A percentile compares a stretch with the other conserved stretches of the same genome.
phyloP scores from a whole-genome alignment of 2,888 invertebrate species.

The Cheilosia variabilis region DNA sequence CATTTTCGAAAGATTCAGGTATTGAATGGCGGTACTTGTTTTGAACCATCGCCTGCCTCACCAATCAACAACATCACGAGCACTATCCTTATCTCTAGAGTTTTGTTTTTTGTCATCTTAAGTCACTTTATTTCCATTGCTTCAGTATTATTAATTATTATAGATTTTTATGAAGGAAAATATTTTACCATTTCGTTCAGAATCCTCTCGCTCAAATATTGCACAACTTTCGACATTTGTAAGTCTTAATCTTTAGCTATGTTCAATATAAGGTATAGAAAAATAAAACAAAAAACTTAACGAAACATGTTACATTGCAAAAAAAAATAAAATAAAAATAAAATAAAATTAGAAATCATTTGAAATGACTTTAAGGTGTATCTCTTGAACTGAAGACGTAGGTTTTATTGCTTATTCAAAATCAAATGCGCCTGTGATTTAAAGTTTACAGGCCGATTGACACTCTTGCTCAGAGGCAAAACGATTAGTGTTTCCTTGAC shows the following conservation, averaged over 20 bases:
- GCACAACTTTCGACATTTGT: conserved; percentile 45
- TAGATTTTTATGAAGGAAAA: conserved; percentile 15
- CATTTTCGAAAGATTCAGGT: too few relatives aligned
- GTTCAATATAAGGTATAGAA: conserved; percentile 31
- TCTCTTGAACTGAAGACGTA: not conserved
- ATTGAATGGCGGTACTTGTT: too few relatives aligned
- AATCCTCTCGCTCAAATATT: conserved; percentile 34
- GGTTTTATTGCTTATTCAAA: not conserved
- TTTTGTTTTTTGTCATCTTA: not conserved
- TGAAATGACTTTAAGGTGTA: conserved; percentile 40
- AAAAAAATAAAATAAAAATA: conserved; percentile 61
- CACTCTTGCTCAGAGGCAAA: conserved; percentile 88
- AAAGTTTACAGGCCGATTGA: conserved; percentile 84
- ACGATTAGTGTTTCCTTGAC: conserved; percentile 92
- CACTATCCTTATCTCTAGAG: conserved; percentile 20
- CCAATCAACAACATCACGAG: not conserved
- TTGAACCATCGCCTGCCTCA: not conserved
- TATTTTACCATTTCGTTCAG: conserved; percentile 26
- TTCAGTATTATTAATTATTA: conserved; percentile 20
- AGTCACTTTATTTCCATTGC: conserved; percentile 20
- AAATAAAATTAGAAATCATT: conserved; percentile 42
- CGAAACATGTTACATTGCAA: conserved; percentile 76
- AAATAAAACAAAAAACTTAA: conserved; percentile 26
- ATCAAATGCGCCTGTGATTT: not conserved
- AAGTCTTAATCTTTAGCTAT: conserved; percentile 45